Base-by-base conservation (phyloP, 1,140 invertebrate species). In the Zaprionus kolodkinae region DNA sequence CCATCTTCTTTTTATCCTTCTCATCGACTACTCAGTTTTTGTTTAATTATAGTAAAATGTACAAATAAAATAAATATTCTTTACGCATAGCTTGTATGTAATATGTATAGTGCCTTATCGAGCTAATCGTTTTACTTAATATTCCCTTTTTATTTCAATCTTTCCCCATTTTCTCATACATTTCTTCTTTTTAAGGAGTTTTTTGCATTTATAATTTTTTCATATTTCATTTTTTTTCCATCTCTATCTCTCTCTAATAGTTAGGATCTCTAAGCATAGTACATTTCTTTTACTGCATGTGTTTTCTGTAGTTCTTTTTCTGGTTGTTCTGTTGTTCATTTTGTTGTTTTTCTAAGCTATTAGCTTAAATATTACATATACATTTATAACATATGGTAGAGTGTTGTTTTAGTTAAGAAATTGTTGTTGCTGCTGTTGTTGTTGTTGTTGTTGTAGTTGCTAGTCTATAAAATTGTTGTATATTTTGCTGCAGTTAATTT, bases 21-120 rank as follows among this genome's bases (percentile, higher is more conserved):
- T 43, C 73, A 15, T 76, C 55, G 40, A 66, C 74, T 78, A 69
- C 65, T 81, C 80, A 83, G 78, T 81, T 84, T 81, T 80, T 88
- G 75, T 80, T 88, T 84, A 83, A 84, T 90, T 89, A 86, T 90
- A 89, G 76, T 90, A 88, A 89, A 89, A 89, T 89, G 86, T 89
- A 89, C 86, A 89, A 89, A 89, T 89, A 89, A 90, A 89, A 89
- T 89, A 89, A 89, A 89, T 89, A 89, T 90, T 85, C 82, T 72
- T 88, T 87, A 87, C 88, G 83, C 72, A 79, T 87, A 87, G 77
- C 65, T 79, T 86, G 80, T 86, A 83, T 88, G 76, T 88, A 89
- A 55, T 55, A 33, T 55, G 12, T 55, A 73, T 66, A 61, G 55
- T 87, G 84, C 73, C 80, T 87, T 88, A 87, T 48, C 27, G 74